Percentiles rank a stretch among this genome's conserved stretches.
Conservation (phyloP, 2,797 vertebrate species). For the Gambelia wislizenii region DNA sequence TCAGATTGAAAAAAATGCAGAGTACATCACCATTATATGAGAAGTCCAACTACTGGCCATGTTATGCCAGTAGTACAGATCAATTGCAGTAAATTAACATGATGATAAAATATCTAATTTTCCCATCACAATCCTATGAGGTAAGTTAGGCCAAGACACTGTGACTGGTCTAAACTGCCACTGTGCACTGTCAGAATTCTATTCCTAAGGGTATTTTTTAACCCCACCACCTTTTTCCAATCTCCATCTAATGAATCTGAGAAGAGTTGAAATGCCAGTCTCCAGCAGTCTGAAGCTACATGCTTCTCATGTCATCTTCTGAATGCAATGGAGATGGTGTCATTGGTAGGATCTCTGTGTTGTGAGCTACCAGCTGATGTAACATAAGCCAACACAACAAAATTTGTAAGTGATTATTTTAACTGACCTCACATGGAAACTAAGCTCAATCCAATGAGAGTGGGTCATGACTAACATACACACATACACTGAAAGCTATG, state of each 20-base stretch:
- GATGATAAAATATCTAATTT: background rate
- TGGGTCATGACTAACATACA: background rate
- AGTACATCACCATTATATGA: background rate
- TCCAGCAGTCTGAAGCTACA: background rate
- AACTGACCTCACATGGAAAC: background rate
- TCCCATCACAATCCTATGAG: background rate
- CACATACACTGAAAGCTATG: background rate
- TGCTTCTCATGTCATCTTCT: background rate
- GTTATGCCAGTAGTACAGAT: background rate
- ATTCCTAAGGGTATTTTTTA: too few relatives aligned
- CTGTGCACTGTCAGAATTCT: too few relatives aligned
- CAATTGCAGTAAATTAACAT: background rate
- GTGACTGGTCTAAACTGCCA: background rate
- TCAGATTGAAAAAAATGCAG: background rate
- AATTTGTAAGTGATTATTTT: background rate
- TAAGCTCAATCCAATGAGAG: background rate
- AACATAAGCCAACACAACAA: background rate
- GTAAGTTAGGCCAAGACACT: background rate
- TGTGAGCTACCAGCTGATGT: background rate
- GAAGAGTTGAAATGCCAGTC: background rate
- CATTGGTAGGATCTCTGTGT: background rate
- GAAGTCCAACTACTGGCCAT: background rate
- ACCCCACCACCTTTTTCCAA: background rate
- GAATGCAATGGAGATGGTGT: background rate
- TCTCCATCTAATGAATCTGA: background rate